Evolutionary conservation across 2,113 vertebrate species (phyloP).

Genomic region (Tragulus kanchil): DNA sequence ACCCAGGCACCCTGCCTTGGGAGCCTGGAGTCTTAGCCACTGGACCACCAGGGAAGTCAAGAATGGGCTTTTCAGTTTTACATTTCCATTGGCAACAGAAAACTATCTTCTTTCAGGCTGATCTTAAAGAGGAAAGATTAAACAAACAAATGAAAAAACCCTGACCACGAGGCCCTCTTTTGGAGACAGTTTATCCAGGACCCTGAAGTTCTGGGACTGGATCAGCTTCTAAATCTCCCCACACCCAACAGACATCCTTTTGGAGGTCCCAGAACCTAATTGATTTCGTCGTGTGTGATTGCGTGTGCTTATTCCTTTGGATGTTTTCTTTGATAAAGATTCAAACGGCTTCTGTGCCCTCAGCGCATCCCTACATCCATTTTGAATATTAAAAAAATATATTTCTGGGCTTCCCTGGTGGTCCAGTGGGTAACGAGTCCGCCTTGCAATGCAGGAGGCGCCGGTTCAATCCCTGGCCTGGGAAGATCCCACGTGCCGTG

Average conservation of each 20-base stretch:
- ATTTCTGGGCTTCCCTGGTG: too few relatives aligned
- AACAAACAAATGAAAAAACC: background rate
- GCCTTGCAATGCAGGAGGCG: too few relatives aligned
- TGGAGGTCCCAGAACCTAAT: background rate
- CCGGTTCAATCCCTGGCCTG: too few relatives aligned
- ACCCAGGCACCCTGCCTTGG: background rate
- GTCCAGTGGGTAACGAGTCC: too few relatives aligned
- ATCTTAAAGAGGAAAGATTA: background rate
- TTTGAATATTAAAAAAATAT: background rate
- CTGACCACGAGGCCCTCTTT: background rate
- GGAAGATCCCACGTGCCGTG: too few relatives aligned
- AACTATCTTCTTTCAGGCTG: background rate
- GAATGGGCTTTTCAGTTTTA: background rate
- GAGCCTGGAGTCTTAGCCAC: background rate
- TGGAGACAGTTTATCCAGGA: background rate
- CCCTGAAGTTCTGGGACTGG: background rate
- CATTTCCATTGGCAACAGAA: background rate
- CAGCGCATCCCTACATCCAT: rapidly evolving
- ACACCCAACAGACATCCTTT: background rate
- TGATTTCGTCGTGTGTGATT: background rate
- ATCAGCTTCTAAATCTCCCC: background rate
- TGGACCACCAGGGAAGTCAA: background rate
- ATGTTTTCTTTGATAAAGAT: background rate
- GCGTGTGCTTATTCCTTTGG: background rate
- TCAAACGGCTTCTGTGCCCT: background rate